A percentile compares a stretch with the other conserved stretches of the same genome.
phyloP scores from a whole-genome alignment of 2,113 vertebrate species.

The Anhinga anhinga region DNA sequence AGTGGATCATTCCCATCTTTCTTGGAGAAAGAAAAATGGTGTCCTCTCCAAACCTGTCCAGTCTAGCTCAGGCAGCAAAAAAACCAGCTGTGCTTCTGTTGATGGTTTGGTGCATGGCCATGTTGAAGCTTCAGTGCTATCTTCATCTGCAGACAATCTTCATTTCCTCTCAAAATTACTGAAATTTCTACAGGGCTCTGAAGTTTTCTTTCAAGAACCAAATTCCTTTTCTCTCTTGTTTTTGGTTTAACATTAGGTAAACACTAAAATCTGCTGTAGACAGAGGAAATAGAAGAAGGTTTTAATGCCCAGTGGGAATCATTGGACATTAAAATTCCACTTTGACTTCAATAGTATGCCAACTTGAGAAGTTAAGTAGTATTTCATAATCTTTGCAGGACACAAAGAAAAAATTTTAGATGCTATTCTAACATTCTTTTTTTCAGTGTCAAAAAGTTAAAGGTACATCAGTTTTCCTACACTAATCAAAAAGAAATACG shows the following conservation, averaged over 20 bases:
- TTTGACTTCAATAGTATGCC: not conserved
- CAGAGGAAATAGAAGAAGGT: not conserved
- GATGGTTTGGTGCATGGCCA: fast-evolving
- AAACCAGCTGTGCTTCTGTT: fast-evolving
- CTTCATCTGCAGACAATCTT: not conserved
- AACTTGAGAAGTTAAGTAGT: not conserved
- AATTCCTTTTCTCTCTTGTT: not conserved
- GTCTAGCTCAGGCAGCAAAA: not conserved
- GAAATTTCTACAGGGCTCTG: not conserved
- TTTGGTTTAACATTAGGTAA: not conserved
- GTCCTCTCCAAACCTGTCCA: not conserved
- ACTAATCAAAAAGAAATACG: not conserved
- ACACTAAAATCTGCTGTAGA: not conserved
- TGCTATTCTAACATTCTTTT: not conserved
- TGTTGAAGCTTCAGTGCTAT: not conserved
- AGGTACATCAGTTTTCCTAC: not conserved
- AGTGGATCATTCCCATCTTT: not conserved
- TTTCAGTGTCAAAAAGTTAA: not conserved
- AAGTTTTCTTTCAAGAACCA: not conserved
- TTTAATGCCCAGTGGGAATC: not conserved
- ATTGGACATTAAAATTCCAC: not conserved
- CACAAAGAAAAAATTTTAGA: not conserved
- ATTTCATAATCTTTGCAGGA: not conserved
- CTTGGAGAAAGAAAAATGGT: not conserved
- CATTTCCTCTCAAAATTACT: not conserved